A percentile compares a stretch with the other conserved stretches of the same genome.
These are phyloP conservation scores for Andricus grossulariae DNA, from an alignment of 1,140 invertebrate species.

Conservation along the genomic window DNA sequence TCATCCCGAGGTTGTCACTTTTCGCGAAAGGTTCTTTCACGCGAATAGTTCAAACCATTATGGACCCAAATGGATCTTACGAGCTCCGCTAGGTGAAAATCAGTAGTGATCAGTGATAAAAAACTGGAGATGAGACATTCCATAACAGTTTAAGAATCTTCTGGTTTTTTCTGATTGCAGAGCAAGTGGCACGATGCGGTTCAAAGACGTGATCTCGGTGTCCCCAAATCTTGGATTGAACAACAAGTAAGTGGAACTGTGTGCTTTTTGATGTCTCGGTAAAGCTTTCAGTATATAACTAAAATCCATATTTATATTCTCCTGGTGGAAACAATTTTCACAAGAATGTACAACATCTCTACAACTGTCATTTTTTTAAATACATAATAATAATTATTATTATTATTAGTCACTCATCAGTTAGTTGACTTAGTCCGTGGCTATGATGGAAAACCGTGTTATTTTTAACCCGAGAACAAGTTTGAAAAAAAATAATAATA, in stretches of 20 bases:
- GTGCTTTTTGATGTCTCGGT: neutral
- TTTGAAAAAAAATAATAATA: no score
- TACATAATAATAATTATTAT: no score
- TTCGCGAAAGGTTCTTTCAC: neutral
- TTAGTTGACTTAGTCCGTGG: no score
- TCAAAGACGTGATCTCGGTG: conserved; percentile 68
- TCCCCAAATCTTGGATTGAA: conserved; percentile 66
- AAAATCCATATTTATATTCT: no score
- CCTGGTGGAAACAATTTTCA: no score
- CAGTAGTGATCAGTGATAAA: neutral
- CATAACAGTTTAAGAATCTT: conserved; percentile 25
- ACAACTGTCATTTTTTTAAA: no score
- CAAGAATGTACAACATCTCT: no score
- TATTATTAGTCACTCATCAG: no score
- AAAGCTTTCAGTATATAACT: neutral
- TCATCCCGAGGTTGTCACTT: neutral
- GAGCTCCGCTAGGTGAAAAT: neutral
- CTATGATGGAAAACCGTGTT: no score
- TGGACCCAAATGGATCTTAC: neutral
- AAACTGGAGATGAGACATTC: neutral
- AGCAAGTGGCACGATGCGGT: conserved; percentile 68
- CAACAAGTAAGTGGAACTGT: conserved; percentile 67
- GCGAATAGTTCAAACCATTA: neutral
- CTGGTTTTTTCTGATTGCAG: conserved; percentile 60
- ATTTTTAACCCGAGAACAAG: no score